Conservation (phyloP, 2,797 vertebrate genomes). For the Zalophus californianus region DNA sequence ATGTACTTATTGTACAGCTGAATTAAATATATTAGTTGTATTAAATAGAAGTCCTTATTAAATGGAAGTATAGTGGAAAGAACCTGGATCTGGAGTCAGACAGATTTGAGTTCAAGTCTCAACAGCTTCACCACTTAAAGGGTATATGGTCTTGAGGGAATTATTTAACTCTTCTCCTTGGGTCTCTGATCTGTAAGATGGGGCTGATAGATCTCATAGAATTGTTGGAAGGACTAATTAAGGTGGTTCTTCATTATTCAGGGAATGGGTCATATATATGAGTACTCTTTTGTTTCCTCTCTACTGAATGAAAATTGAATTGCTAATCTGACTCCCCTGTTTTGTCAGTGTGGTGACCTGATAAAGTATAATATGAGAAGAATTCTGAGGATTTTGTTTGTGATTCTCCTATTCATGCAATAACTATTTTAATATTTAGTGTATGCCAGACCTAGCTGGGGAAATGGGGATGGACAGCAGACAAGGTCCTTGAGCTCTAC, state of each 20-base stretch:
- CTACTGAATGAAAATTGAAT: conserved; percentile 55
- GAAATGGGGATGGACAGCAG: not conserved
- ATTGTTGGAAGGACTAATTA: conserved; percentile 18
- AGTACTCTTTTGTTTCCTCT: not conserved
- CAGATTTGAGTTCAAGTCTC: not conserved
- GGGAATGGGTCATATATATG: not conserved
- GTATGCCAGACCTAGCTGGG: not conserved
- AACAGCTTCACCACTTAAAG: not conserved
- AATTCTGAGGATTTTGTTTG: conserved; percentile 46
- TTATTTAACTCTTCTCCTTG: conserved; percentile 37
- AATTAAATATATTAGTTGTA: not conserved
- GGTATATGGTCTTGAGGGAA: not conserved
- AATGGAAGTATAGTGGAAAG: not conserved
- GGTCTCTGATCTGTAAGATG: not conserved
- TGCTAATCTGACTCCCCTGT: not conserved
- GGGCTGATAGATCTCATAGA: not conserved
- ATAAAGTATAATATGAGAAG: conserved; percentile 31
- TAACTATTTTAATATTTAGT: conserved; percentile 48
- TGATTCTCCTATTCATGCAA: conserved; percentile 41
- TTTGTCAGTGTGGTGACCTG: not conserved
- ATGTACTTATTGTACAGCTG: not conserved
- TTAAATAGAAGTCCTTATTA: not conserved
- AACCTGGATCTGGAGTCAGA: not conserved
- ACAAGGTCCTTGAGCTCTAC: not conserved
- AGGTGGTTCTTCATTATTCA: not conserved